Evolutionary conservation across 1,140 invertebrate genomes (phyloP).

Genomic region (Drosophila equinoxialis): DNA sequence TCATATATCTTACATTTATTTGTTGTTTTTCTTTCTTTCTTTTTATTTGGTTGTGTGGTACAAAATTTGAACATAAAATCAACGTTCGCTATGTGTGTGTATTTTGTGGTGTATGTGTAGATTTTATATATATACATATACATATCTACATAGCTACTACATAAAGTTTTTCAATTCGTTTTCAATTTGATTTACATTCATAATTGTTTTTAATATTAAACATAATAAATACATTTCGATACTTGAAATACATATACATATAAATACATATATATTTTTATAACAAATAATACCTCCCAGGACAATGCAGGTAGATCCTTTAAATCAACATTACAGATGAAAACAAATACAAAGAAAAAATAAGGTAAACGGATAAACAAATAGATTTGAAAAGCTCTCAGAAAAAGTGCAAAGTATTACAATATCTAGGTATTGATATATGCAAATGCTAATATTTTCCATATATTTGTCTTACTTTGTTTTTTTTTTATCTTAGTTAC

Average conservation of each 20-base stretch:
- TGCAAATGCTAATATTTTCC: slow-evolving; percentile 27
- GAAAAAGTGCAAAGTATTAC: slow-evolving; percentile 46
- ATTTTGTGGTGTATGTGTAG: slow-evolving; percentile 31
- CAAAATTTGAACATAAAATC: slow-evolving; percentile 74
- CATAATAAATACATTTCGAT: slow-evolving; percentile 77
- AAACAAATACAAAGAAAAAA: slow-evolving; percentile 38
- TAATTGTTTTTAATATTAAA: slow-evolving; percentile 56
- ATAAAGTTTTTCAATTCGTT: slow-evolving; percentile 55
- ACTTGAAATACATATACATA: slow-evolving; percentile 39
- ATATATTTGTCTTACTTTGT: slow-evolving; percentile 21
- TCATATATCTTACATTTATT: slow-evolving; percentile 63
- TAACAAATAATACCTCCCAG: slow-evolving; percentile 77
- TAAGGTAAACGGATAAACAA: slow-evolving; percentile 48
- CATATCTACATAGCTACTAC: slow-evolving; percentile 77
- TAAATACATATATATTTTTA: slow-evolving; percentile 50
- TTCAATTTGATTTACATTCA: slow-evolving; percentile 37
- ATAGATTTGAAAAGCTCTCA: slow-evolving; percentile 66
- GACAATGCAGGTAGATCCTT: slow-evolving; percentile 57
- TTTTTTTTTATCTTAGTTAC: slow-evolving; percentile 47
- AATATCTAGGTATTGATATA: slow-evolving; percentile 33
- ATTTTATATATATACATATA: slow-evolving; percentile 20
- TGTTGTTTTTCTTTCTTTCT: background rate
- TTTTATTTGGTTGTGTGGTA: slow-evolving; percentile 65
- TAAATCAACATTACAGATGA: slow-evolving; percentile 67
- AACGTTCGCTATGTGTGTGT: slow-evolving; percentile 52